Base-by-base conservation (phyloP, 2,113 vertebrate species). In the Holacanthus passer region DNA sequence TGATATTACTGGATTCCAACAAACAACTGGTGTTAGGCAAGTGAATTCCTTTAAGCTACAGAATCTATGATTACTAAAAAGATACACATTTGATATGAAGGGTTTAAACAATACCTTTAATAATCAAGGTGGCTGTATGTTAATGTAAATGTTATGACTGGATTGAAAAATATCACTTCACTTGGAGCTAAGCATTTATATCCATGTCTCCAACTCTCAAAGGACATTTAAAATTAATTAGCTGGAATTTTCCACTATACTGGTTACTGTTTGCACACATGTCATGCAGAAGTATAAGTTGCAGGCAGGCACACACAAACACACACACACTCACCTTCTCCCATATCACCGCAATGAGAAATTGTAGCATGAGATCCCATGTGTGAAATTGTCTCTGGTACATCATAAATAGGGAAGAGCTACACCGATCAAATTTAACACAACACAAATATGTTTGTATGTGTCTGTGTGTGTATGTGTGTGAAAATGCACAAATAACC, bases 311-410 rank as follows among this genome's bases (percentile, higher is more conserved):
- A 39, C 24, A 66, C 24, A 32, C 66, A 65, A 20, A 82, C 63
- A 48, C 45, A 32, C 48, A 66, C 20, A 73, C 27, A 29, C 17
- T n/a, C 24, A 58, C 10, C 13, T 55, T 45, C 22, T 3, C 7
- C 50, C 32, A 70, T 75, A 82, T 82, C 69, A 69, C 6, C 2
- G 56, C 45, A 45, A 29, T 74, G 32, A 82, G 53, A 76, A 45
- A 41, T 27, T 82, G 86, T 64, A 85, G 81, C 90, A 82, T 81
- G 86, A 86, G 63, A 90, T 73, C 19, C 84, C 85, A 92, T 89
- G 91, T 92, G 90, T 92, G 79, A 94, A 94, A 94, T 91, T 91
- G 85, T 88, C 72, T 89, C 63, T 41, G 22, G 78, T 91, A 84
- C 82, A 83, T 85, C 62, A 85, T 77, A 85, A 83, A 89, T 84